These are phyloP conservation scores for Gnathonemus echidnorhynchus DNA, from an alignment of 2,113 vertebrate species.

Conservation along the genomic window DNA sequence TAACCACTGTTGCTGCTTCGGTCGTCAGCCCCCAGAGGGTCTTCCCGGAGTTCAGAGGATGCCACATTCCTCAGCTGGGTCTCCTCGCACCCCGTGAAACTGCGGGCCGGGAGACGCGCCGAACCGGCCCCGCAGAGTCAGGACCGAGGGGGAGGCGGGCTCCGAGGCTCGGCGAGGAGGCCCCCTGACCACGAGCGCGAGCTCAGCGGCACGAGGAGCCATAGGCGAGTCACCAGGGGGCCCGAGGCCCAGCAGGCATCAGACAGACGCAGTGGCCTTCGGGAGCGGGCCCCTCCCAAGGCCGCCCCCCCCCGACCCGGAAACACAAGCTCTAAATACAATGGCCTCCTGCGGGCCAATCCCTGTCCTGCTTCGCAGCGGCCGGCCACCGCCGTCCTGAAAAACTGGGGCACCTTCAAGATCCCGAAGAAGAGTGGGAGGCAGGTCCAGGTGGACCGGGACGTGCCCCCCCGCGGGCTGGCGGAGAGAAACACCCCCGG, in stretches of 20 bases:
- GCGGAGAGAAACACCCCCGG: conserved; percentile 50
- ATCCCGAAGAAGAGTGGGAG: conserved; percentile 87
- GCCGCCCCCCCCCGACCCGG: conserved; percentile 21
- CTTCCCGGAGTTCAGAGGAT: conserved; percentile 54
- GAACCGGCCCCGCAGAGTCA: neutral
- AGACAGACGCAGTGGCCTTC: conserved; percentile 31
- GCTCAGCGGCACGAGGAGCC: neutral
- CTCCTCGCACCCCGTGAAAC: conserved; percentile 57
- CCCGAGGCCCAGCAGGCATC: neutral
- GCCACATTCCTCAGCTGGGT: conserved; percentile 65
- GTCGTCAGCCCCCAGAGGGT: neutral
- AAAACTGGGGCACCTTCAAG: conserved; percentile 89
- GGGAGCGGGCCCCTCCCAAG: conserved; percentile 32
- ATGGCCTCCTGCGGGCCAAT: conserved; percentile 58
- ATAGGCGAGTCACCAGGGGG: neutral
- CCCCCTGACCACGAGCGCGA: neutral
- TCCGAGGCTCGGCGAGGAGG: conserved; percentile 16
- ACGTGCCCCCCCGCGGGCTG: conserved; percentile 31
- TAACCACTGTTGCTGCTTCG: neutral
- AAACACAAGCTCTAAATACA: conserved; percentile 57
- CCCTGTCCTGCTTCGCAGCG: neutral
- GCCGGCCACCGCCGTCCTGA: conserved; percentile 61
- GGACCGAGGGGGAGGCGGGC: conserved; percentile 45
- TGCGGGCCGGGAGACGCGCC: conserved; percentile 56
- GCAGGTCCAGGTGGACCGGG: conserved; percentile 46